phyloP scores from a whole-genome alignment of 2,113 vertebrate species.

The Laticauda laticaudata region DNA sequence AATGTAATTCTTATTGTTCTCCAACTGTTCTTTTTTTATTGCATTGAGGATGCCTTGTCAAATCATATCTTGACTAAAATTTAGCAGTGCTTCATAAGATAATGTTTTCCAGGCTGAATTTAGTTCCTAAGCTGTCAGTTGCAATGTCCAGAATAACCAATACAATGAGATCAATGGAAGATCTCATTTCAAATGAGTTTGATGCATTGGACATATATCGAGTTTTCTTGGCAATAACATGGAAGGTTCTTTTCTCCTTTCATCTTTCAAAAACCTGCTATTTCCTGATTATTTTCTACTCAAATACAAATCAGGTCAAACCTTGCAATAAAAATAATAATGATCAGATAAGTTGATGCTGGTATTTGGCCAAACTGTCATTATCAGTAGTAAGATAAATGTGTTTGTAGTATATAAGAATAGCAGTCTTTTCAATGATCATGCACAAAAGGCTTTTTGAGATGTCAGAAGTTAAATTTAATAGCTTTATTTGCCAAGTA shows the following conservation, averaged over 20 bases:
- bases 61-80: background rate
- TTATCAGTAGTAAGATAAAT: background rate
- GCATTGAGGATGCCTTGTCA: background rate
- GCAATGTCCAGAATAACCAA: background rate
- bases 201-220: background rate
- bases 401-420: background rate
- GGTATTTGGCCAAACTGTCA: background rate
- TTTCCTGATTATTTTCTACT: background rate
- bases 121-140: background rate
- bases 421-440: background rate
- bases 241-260: background rate
- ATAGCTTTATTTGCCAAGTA: background rate
- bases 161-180: background rate
- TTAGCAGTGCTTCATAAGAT: background rate
- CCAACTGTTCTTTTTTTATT: background rate
- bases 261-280: background rate
- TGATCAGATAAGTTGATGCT: background rate
- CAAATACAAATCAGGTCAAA: background rate
- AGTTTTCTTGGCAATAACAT: background rate
- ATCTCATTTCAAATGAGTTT: background rate
- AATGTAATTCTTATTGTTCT: background rate
- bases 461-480: background rate
- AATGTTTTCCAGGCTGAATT: background rate
- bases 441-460: background rate
- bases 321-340: background rate